Base-by-base conservation (phyloP, 2,888 invertebrate genomes). In the Diadegma fenestrale region DNA sequence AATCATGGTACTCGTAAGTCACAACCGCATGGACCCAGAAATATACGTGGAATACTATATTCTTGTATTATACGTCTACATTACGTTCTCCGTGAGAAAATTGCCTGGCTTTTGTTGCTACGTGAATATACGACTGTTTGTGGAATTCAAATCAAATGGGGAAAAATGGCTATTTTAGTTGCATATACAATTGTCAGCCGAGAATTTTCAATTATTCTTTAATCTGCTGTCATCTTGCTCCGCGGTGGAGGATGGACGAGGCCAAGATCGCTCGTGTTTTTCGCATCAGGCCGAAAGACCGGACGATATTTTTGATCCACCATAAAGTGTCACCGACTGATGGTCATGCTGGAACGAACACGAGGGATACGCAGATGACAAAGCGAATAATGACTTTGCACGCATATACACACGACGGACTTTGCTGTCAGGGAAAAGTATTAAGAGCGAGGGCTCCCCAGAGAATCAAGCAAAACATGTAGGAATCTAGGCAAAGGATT, bases 401-500 rank as follows among this genome's bases (percentile, higher is more conserved):
- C 73, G 43, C 73, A 17, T 22, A 5, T 43, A 19, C 54, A 19
- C 54, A 33, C 26, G 66, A 54, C 54, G 41, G 10, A 19, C 26
- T 19, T 26, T 12, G 58, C 22, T 5, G 14, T 58, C 19, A 45
- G 30, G 58, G 41, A 58, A 48, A 63, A 41, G 51, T 17, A 75
- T n/a, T 69, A 37, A 45, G 33, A 64, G 8, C 26, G 58, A 19
- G 26, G 41, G 7, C 3, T 37, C 22, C 14, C 6, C 10, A 19
- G 54, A 43, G 48, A 26, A 26, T 26, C 5, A 58, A 26, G 5
- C 51, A 58, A 76, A 76, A 84, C 80, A 78, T 48, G 37, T 43
- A 63, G 43, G 85, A 68, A 69, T 82, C 86, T 66, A 58, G 81
- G 83, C 71, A 79, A 80, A 87, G 87, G 90, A 92, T 91, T 92